Percentiles rank a stretch among this genome's conserved stretches.
Evolutionary conservation across 2,113 vertebrate genomes (phyloP).

Genomic region (Strix aluco): DNA sequence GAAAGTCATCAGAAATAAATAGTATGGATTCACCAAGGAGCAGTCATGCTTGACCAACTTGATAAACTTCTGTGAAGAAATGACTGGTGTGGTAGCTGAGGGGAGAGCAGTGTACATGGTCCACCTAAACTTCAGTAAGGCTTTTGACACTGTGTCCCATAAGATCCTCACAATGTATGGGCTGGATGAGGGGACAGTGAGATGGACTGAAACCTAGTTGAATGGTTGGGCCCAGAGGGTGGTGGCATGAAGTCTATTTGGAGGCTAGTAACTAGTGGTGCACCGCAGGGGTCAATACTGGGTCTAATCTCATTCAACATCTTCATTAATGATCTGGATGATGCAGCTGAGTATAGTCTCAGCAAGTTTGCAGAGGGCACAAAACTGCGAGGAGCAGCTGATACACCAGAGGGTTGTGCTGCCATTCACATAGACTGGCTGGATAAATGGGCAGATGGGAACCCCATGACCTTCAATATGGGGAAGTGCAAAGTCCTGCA

Average conservation of each 20-base stretch:
- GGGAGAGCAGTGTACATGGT: background rate
- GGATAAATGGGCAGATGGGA: background rate
- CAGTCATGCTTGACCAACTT: background rate
- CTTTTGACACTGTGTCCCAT: background rate
- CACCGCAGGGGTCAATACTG: background rate
- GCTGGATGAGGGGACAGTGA: background rate
- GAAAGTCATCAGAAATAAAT: background rate
- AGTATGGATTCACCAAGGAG: background rate
- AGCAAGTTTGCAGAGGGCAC: background rate
- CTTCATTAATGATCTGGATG: background rate
- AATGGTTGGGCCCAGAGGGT: background rate
- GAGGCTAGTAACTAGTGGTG: background rate
- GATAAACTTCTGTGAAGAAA: background rate
- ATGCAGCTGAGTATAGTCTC: background rate
- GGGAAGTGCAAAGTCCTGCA: background rate
- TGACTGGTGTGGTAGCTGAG: background rate
- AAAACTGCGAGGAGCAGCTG: background rate
- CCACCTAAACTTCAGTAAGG: background rate
- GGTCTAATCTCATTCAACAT: background rate
- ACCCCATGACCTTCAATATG: background rate
- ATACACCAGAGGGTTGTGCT: background rate
- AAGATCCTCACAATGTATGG: background rate
- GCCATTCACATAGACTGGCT: background rate
- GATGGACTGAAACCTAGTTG: background rate
- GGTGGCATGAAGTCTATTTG: background rate